Evolutionary conservation across 2,888 invertebrate genomes (phyloP).

Genomic region (Drosophila acutilabella): DNA sequence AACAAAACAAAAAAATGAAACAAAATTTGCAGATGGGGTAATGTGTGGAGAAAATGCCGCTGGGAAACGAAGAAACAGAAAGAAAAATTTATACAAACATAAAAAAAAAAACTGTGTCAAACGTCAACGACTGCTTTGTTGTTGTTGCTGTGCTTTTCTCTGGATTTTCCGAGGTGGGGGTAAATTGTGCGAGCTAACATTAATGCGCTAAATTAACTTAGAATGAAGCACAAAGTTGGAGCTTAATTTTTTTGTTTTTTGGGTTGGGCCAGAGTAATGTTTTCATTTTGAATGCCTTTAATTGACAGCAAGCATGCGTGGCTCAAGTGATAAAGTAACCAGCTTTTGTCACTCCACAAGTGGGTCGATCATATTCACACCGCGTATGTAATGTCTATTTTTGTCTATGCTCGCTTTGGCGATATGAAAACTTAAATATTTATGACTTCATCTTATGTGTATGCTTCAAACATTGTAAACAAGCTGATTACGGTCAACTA

Average conservation of each 20-base stretch:
- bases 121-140: conserved; percentile 70
- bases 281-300: conserved; percentile 48
- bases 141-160: conserved; percentile 31
- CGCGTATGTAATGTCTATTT: conserved; percentile 68
- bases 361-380: conserved; percentile 24
- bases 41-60: conserved; percentile 59
- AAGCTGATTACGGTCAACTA: conserved; percentile 58
- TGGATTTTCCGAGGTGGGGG: conserved; percentile 56
- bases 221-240: conserved; percentile 58
- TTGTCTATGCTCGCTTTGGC: conserved; percentile 38
- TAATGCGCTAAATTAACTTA: conserved; percentile 76
- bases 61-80: conserved; percentile 57
- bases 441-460: conserved; percentile 37
- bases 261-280: conserved; percentile 35
- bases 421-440: conserved; percentile 45
- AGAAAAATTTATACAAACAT: conserved; percentile 27
- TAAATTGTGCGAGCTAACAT: conserved; percentile 76
- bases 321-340: conserved; percentile 30
- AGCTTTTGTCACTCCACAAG: conserved; percentile 36
- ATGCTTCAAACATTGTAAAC: conserved; percentile 54
- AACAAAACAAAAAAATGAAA: conserved; percentile 24
- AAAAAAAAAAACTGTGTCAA: conserved; percentile 66
- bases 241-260: conserved; percentile 5
- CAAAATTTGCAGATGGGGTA: conserved; percentile 58
- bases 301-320: conserved; percentile 61